These are phyloP conservation scores for Cyprinodon brontotheroides DNA, from an alignment of 2,113 vertebrate species.

Conservation along the genomic window DNA sequence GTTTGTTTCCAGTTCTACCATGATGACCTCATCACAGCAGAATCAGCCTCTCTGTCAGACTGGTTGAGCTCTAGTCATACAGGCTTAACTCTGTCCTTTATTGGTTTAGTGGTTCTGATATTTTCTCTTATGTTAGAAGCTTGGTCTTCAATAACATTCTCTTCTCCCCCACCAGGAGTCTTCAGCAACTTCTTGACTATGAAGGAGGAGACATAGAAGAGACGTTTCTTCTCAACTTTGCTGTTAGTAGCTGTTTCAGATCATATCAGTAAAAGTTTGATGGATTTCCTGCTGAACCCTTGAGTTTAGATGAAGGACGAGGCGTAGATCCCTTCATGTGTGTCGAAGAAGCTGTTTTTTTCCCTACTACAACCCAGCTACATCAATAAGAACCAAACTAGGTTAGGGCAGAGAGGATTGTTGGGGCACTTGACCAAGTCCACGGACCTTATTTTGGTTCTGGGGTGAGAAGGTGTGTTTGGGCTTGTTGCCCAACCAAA, in stretches of 20 bases:
- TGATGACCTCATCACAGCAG: slow-evolving; percentile 2
- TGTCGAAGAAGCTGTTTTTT: no score
- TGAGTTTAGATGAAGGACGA: no score
- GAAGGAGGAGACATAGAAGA: slow-evolving; percentile 90
- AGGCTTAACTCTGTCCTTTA: neutral
- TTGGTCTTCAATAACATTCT: neutral
- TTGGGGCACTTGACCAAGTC: no score
- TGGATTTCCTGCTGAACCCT: no score
- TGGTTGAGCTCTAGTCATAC: neutral
- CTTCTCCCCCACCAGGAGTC: slow-evolving; percentile 81
- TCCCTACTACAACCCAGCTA: no score
- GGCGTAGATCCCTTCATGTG: no score
- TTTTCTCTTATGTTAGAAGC: neutral
- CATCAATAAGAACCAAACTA: no score
- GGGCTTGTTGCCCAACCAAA: neutral
- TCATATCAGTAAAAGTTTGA: no score
- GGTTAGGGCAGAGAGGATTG: no score
- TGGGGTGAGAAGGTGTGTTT: neutral
- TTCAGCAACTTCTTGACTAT: slow-evolving; percentile 93
- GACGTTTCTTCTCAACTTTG: slow-evolving; percentile 93
- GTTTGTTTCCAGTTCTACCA: neutral
- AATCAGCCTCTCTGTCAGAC: slow-evolving; percentile 27
- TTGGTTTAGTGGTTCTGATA: neutral
- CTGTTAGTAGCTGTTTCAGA: slow-evolving; percentile 75
- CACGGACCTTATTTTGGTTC: no score